Base-by-base conservation (phyloP, 2,113 vertebrate species). In the Riparia riparia region DNA sequence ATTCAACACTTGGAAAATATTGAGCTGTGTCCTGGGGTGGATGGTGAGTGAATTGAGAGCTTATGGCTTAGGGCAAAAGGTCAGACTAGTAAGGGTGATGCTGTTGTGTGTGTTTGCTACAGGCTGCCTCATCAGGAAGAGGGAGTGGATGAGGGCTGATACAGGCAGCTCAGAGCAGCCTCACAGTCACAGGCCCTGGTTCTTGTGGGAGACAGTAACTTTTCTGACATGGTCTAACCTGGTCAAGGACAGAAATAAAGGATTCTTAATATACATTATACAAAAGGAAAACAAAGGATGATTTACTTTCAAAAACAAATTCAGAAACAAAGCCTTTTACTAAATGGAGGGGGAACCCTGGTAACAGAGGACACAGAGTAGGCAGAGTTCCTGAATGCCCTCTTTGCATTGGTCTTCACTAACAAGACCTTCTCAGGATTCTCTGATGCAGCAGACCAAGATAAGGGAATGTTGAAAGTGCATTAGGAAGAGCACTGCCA, bases 151-250 rank as follows among this genome's bases (percentile, higher is more conserved):
- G 32, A 69, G 21, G 26, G 7, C 11, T 58, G 16, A 9, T 20
- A 10, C 9, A 44, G 20, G 9, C 29, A 47, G 49, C 12, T n/a
- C 0, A 0, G 29, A 77, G 17, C 32, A 44, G 32, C 39, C 12
- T 39, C 32, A 77, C 45, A 21, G 37, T 6, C 37, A 37, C 9
- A 22, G 37, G 22, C 17, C 12, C 14, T 32, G 17, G 9, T 26
- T 51, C 17, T 58, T 77, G 26, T 26, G 25, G 21, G 9, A 26
- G 32, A 28, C 20, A 32, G 37, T 28, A n/a, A n/a, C 15, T 29
- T 44, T n/a, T 25, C 10, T 44, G 26, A 28, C 17, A 68, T 68
- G 17, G 45, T 44, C 17, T 68, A 58, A 34, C 14, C 11, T 44
- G 45, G 32, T 7, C 37, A 60, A 51, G 17, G 21, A 32, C 37